Conservation (phyloP, 2,888 invertebrate species). For the Drosophila lutescens region DNA sequence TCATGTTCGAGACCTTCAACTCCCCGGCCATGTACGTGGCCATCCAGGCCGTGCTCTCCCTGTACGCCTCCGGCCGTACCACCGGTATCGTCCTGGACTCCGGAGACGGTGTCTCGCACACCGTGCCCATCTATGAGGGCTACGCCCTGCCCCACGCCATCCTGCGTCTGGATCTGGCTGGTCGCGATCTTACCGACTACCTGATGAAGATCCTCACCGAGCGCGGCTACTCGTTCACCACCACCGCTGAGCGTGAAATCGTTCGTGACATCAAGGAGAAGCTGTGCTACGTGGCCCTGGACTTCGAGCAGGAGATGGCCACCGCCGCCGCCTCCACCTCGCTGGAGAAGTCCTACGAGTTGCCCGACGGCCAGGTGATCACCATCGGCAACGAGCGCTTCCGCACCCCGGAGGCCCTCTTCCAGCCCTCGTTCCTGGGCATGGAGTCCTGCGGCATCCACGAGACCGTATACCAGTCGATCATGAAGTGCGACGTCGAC, state of each 20-base stretch:
- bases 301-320: constrained; percentile 97
- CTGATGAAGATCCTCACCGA: constrained; percentile 97
- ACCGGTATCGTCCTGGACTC: constrained; percentile 98
- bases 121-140: constrained; percentile 97
- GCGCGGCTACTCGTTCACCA: constrained; percentile 95
- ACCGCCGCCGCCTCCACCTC: constrained; percentile 96
- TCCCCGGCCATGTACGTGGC: constrained; percentile 97
- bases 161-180: constrained; percentile 95
- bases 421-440: constrained; percentile 95
- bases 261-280: constrained; percentile 98
- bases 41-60: constrained; percentile 95
- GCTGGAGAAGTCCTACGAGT: constrained; percentile 97
- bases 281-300: constrained; percentile 95
- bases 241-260: constrained; percentile 96
- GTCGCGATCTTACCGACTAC: constrained; percentile 96
- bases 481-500: constrained; percentile 98
- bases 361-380: constrained; percentile 96
- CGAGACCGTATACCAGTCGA: constrained; percentile 97
- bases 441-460: constrained; percentile 96
- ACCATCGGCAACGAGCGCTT: constrained; percentile 97
- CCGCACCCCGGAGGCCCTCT: constrained; percentile 97
- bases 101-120: constrained; percentile 98
- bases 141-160: constrained; percentile 97
- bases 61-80: constrained; percentile 98
- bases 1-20: constrained; percentile 97